These are phyloP conservation scores for Archips xylosteana DNA, from an alignment of 2,888 invertebrate genomes.

Conservation along the genomic window DNA sequence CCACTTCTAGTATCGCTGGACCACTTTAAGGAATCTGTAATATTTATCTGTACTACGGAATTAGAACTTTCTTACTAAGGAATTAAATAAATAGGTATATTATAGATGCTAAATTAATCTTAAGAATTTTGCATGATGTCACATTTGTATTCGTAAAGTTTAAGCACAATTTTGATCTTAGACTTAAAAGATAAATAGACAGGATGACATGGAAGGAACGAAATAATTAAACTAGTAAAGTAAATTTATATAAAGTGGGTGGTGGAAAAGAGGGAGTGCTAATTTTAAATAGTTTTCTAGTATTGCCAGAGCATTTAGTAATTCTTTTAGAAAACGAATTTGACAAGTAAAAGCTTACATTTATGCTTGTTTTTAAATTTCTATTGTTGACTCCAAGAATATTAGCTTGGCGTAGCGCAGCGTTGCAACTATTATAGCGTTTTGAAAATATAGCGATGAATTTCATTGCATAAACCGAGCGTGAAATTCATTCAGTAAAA, in stretches of 20 bases:
- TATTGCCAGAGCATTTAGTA: constrained; percentile 30
- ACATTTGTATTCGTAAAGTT: constrained; percentile 29
- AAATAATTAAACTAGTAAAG: neutral
- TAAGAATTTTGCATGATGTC: constrained; percentile 36
- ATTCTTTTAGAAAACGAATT: constrained; percentile 32
- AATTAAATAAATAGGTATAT: constrained; percentile 21
- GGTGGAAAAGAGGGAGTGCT: constrained; percentile 11
- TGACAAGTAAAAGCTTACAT: constrained; percentile 34
- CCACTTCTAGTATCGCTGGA: constrained; percentile 50
- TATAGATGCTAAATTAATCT: constrained; percentile 9
- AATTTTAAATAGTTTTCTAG: constrained; percentile 34
- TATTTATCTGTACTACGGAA: constrained; percentile 7
- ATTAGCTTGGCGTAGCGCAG: constrained; percentile 62
- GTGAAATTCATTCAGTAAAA: constrained; percentile 22
- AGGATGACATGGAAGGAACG: constrained; percentile 31
- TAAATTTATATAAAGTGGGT: neutral
- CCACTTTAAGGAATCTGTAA: constrained; percentile 46
- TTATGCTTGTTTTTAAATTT: constrained; percentile 34
- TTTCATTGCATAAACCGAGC: constrained; percentile 18
- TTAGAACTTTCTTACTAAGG: neutral
- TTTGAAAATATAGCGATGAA: constrained; percentile 32
- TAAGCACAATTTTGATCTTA: constrained; percentile 34
- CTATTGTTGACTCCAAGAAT: constrained; percentile 42
- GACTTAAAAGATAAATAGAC: constrained; percentile 21
- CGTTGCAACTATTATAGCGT: constrained; percentile 45